A percentile compares a stretch with the other conserved stretches of the same genome.
These are phyloP conservation scores for Catharus minimus DNA, from an alignment of 2,113 vertebrate species.

Conservation along the genomic window DNA sequence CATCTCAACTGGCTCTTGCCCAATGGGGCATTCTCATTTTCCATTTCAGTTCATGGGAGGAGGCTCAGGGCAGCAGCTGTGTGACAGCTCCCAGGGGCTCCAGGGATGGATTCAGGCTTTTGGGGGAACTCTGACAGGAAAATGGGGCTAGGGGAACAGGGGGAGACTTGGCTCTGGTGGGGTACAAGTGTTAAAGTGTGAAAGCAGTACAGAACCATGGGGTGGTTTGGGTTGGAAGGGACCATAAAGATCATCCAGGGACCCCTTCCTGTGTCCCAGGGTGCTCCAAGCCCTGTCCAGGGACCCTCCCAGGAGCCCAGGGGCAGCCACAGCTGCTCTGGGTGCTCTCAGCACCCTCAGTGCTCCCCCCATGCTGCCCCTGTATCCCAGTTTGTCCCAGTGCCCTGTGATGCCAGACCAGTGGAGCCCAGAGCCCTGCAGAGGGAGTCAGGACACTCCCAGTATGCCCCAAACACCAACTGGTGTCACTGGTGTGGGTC, in stretches of 20 bases:
- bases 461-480: neutral
- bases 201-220: no score
- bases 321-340: neutral
- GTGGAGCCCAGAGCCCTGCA: accelerated
- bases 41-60: accelerated
- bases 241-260: no score
- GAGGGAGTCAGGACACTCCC: neutral
- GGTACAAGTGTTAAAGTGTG: no score
- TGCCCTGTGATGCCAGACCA: accelerated
- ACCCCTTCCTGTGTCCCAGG: no score
- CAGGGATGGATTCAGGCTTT: no score
- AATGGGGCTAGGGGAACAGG: no score
- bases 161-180: no score
- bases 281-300: no score
- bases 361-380: neutral
- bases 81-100: no score
- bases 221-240: no score
- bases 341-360: neutral
- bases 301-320: no score
- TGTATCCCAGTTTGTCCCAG: neutral
- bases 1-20: neutral
- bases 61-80: neutral
- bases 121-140: no score
- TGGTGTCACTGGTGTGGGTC: neutral
- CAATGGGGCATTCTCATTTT: accelerated